These are phyloP conservation scores for Dryoscopus gambensis DNA, from an alignment of 2,113 vertebrate genomes.

Conservation along the genomic window DNA sequence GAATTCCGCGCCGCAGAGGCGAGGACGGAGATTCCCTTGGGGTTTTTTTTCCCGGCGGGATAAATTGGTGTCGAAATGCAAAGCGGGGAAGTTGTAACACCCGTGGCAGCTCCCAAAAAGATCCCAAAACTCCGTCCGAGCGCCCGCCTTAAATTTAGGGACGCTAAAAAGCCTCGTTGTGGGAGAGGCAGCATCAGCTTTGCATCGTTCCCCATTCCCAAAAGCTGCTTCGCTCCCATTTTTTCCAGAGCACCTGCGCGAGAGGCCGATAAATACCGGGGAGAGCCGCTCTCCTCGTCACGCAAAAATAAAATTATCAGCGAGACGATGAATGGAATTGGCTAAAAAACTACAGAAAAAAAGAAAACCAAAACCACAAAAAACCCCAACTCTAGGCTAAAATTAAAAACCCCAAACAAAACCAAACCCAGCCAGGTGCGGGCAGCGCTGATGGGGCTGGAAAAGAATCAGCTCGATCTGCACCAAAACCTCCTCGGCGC, in stretches of 20 bases:
- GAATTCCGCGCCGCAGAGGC: neutral
- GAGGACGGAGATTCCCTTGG: neutral
- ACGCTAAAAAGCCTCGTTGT: neutral
- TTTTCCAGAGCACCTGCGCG: neutral
- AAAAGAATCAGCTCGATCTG: slow-evolving; percentile 6
- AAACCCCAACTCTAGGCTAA: fast-evolving
- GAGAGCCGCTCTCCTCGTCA: neutral
- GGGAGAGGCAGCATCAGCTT: neutral
- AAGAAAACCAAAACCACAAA: too few species aligned
- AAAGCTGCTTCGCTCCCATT: neutral
- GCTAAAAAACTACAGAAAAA: neutral
- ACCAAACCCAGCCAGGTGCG: neutral
- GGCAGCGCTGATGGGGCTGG: neutral
- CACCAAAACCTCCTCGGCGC: neutral
- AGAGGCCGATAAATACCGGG: neutral
- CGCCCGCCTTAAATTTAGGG: neutral
- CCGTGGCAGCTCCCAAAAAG: neutral
- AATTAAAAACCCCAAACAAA: neutral
- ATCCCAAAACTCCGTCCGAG: neutral
- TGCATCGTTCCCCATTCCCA: neutral
- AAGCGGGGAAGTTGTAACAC: neutral
- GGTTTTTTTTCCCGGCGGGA: neutral
- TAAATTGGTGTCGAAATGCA: neutral
- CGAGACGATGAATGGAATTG: neutral
- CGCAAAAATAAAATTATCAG: neutral